Conservation (phyloP, 2,797 vertebrate species). For the Erpetoichthys calabaricus region DNA sequence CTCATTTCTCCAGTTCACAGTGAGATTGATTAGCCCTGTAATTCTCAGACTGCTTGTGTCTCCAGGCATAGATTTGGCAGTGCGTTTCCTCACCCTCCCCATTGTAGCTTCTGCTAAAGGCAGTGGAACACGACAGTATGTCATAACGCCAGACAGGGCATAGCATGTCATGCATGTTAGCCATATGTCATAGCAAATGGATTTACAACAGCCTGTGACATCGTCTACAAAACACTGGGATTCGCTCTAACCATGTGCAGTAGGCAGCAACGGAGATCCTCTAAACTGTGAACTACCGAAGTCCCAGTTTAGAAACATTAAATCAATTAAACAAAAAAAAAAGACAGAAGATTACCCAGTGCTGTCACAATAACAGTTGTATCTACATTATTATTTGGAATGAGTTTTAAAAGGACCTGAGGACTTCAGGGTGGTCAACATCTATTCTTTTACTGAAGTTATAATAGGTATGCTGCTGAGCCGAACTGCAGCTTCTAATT, state of each 20-base stretch:
- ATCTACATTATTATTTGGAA: too few species aligned
- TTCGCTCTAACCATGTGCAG: not conserved
- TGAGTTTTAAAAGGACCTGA: too few species aligned
- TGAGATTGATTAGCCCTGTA: slow-evolving; percentile 52
- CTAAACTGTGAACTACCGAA: not conserved
- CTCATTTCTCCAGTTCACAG: slow-evolving; percentile 32
- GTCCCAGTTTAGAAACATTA: not conserved
- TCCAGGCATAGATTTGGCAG: slow-evolving; percentile 39
- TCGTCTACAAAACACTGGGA: not conserved
- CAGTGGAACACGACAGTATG: slow-evolving; percentile 54
- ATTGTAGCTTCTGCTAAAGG: slow-evolving; percentile 32
- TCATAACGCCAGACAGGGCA: slow-evolving; percentile 48
- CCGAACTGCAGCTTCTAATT: too few species aligned
- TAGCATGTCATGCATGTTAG: slow-evolving; percentile 33
- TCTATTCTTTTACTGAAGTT: too few species aligned
- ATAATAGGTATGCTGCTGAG: too few species aligned
- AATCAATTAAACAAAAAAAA: too few species aligned
- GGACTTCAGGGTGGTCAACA: too few species aligned
- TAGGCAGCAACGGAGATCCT: not conserved
- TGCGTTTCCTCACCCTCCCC: slow-evolving; percentile 18
- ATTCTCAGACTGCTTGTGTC: slow-evolving; percentile 48
- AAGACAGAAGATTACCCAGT: too few species aligned
- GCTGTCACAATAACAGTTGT: too few species aligned
- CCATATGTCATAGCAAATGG: slow-evolving; percentile 45
- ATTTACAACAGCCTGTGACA: slow-evolving; percentile 13